Percentiles rank a stretch among this genome's conserved stretches.
These are phyloP conservation scores for Drosophila pachea DNA, from an alignment of 1,140 invertebrate species.

Conservation along the genomic window DNA sequence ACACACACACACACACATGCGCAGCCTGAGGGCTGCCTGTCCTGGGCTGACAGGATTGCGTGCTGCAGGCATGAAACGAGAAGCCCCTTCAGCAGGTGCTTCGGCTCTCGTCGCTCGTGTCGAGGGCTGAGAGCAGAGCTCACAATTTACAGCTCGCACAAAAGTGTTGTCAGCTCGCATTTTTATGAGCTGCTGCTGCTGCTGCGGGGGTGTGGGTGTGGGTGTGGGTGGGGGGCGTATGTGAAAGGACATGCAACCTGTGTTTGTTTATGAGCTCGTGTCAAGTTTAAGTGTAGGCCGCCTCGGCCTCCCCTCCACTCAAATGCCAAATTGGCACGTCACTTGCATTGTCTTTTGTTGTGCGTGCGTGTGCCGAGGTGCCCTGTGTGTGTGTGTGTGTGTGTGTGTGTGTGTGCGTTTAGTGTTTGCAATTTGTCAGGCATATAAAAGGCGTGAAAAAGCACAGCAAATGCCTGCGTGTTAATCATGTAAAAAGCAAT, in stretches of 20 bases:
- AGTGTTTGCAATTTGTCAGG: slow-evolving; percentile 24
- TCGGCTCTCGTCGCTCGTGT: neutral
- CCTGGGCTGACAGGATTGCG: slow-evolving; percentile 56
- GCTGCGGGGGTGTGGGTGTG: slow-evolving; percentile 41
- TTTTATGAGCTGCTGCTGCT: slow-evolving; percentile 55
- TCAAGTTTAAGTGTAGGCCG: slow-evolving; percentile 58
- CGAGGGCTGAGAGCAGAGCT: slow-evolving; percentile 27
- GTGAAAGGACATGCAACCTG: slow-evolving; percentile 66
- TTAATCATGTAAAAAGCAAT: slow-evolving; percentile 52
- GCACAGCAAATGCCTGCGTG: slow-evolving; percentile 18
- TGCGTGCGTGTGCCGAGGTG: neutral
- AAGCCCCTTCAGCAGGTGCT: slow-evolving; percentile 5
- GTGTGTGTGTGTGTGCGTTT: slow-evolving; percentile 11
- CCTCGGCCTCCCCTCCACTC: neutral
- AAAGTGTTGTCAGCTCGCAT: slow-evolving; percentile 66
- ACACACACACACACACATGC: slow-evolving; percentile 22
- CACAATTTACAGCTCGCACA: slow-evolving; percentile 60
- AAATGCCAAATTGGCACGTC: slow-evolving; percentile 47
- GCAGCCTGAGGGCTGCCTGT: slow-evolving; percentile 29
- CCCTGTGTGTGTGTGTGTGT: neutral
- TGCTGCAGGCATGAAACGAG: slow-evolving; percentile 59
- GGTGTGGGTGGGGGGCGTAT: slow-evolving; percentile 38
- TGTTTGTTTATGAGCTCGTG: slow-evolving; percentile 58
- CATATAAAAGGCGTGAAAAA: slow-evolving; percentile 25
- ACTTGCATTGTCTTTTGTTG: slow-evolving; percentile 41